Evolutionary conservation across 2,888 invertebrate genomes (phyloP).

Genomic region (Scotopteryx bipunctaria): DNA sequence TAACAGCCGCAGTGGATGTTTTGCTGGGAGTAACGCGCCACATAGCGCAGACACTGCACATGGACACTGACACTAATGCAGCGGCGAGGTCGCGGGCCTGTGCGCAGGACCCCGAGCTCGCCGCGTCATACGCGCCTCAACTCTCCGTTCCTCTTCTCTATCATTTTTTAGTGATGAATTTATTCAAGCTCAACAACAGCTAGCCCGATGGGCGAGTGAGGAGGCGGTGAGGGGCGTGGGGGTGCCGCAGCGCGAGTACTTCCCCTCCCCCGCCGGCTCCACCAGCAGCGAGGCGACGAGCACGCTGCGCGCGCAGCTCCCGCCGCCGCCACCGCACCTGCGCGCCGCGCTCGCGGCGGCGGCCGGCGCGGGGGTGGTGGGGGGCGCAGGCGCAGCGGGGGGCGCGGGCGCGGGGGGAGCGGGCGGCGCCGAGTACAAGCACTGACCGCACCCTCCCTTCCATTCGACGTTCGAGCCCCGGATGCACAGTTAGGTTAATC

Average conservation of each 20-base stretch:
- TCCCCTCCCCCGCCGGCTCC: slow-evolving; percentile 71
- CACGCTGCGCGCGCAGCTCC: slow-evolving; percentile 65
- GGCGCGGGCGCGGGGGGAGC: slow-evolving; percentile 42
- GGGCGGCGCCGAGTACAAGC: slow-evolving; percentile 89
- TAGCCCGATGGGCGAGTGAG: slow-evolving; percentile 97
- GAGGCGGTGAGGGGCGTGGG: slow-evolving; percentile 86
- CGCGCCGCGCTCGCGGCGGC: slow-evolving; percentile 53
- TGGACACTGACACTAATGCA: slow-evolving; percentile 30
- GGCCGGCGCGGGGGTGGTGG: slow-evolving; percentile 75
- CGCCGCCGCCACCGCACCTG: slow-evolving; percentile 53
- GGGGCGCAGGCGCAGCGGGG: no score
- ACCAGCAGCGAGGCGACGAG: slow-evolving; percentile 66
- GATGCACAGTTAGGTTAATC: slow-evolving; percentile 64
- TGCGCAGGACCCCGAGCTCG: slow-evolving; percentile 36
- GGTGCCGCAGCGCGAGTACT: slow-evolving; percentile 69
- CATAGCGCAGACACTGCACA: slow-evolving; percentile 22
- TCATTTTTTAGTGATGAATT: slow-evolving; percentile 98
- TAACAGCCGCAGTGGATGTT: not conserved
- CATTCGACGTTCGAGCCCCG: slow-evolving; percentile 53
- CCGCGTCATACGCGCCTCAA: slow-evolving; percentile 57
- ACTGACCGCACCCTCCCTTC: slow-evolving; percentile 82
- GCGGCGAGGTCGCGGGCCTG: slow-evolving; percentile 25
- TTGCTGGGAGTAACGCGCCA: slow-evolving; percentile 8
- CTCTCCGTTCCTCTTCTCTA: slow-evolving; percentile 89
- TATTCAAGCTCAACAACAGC: slow-evolving; percentile 98